A percentile compares a stretch with the other conserved stretches of the same genome.
Evolutionary conservation across 2,888 invertebrate genomes (phyloP).

Genomic region (Linyphia triangularis): DNA sequence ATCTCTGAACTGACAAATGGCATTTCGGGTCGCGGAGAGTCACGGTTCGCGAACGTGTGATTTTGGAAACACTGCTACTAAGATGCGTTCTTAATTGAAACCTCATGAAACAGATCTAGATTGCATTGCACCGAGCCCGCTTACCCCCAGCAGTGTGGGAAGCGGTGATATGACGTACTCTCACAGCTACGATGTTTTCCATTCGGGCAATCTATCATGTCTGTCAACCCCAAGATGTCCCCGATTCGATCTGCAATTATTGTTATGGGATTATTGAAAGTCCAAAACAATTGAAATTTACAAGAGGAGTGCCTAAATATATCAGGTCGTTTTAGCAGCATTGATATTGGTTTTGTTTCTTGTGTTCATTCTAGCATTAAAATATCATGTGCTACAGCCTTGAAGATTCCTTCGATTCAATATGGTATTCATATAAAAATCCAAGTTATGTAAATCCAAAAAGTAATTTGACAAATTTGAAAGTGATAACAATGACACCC

Average conservation of each 20-base stretch:
- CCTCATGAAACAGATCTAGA: conserved; percentile 71
- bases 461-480: too few relatives aligned
- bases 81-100: conserved; percentile 72
- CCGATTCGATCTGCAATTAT: background rate
- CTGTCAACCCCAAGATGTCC: background rate
- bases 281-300: too few relatives aligned
- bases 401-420: too few relatives aligned
- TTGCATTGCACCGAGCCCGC: conserved; percentile 29
- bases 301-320: too few relatives aligned
- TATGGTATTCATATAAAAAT: too few relatives aligned
- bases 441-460: too few relatives aligned
- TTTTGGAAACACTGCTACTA: conserved; percentile 54
- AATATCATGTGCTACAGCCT: too few relatives aligned
- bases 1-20: conserved; percentile 56
- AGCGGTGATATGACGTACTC: conserved; percentile 40
- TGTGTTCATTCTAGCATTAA: too few relatives aligned
- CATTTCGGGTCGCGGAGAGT: conserved; percentile 61
- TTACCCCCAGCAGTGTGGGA: conserved; percentile 62
- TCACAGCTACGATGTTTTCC: conserved; percentile 41
- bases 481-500: too few relatives aligned
- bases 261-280: background rate
- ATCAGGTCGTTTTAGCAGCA: too few relatives aligned
- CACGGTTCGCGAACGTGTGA: conserved; percentile 65
- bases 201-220: background rate
- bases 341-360: too few relatives aligned